phyloP scores from a whole-genome alignment of 2,888 invertebrate genomes.

The Bembecia ichneumoniformis region DNA sequence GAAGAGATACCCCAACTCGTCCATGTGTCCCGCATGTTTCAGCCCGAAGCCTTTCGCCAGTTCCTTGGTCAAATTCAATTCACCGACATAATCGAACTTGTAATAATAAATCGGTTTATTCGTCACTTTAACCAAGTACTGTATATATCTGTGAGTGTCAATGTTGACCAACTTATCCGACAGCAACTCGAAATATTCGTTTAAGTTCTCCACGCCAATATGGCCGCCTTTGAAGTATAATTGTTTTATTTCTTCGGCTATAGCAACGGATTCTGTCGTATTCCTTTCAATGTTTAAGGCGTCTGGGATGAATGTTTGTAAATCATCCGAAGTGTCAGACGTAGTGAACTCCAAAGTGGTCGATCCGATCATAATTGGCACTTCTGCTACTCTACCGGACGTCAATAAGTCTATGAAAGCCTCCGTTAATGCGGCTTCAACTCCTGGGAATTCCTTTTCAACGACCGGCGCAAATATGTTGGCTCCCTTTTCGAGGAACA shows the following conservation, averaged over 20 bases:
- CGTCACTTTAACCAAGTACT: constrained; percentile 40
- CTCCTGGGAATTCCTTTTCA: constrained; percentile 53
- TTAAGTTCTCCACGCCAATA: constrained; percentile 29
- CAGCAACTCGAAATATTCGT: constrained; percentile 38
- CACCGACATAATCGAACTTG: constrained; percentile 56
- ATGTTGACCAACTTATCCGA: constrained; percentile 44
- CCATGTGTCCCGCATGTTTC: constrained; percentile 41
- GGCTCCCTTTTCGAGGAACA: constrained; percentile 12
- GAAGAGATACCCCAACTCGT: constrained; percentile 56
- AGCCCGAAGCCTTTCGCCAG: constrained; percentile 21
- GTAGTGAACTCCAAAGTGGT: constrained; percentile 37
- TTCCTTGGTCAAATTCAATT: constrained; percentile 36
- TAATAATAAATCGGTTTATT: constrained; percentile 53
- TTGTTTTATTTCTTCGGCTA: constrained; percentile 36
- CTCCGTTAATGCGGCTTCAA: constrained; percentile 46
- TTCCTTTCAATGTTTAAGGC: constrained; percentile 41
- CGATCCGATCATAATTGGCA: constrained; percentile 52
- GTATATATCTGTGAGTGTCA: constrained; percentile 44
- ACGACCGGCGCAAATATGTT: constrained; percentile 34
- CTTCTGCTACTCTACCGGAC: constrained; percentile 46
- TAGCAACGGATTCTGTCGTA: constrained; percentile 32
- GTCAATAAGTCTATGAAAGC: constrained; percentile 42
- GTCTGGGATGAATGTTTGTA: constrained; percentile 42
- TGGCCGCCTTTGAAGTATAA: constrained; percentile 41
- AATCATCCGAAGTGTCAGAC: constrained; percentile 32